Evolutionary conservation across 2,888 invertebrate species (phyloP), one percentile per base, ranked within the genome.

Genomic region (Eubasilissa splendida): DNA sequence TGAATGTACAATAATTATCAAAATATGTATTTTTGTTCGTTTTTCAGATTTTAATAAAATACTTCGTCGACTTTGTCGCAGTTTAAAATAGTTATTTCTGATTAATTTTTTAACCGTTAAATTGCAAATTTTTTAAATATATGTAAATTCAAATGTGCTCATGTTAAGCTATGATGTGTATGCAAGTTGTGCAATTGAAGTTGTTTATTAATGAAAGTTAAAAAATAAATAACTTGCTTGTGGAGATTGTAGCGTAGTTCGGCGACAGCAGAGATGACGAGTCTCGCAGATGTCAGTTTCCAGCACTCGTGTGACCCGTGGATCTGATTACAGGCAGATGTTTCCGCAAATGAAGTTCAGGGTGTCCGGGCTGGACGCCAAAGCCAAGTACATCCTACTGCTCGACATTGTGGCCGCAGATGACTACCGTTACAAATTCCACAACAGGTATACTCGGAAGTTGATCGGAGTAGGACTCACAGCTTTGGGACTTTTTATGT

Each of bases 291-390:
- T 22, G 1, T 22, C 70, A 50, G 52, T 53, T 4, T 58, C 0
- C 52, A 22, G 12, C 33, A 50, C 12, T 54, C 53, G 74, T 42
- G 42, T 76, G 42, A 76, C 76, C 31, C 4, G 63, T 60, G 11
- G 12, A 70, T 83, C 79, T 84, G 73, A 85, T 92, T 95, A 84
- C 95, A 99, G 99, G 93, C 97, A 99, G 94, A 99, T 99, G 97
- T 99, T 99, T 92, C 99, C 99, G 87, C 98, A 99, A 92, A 99
- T 97, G 96, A 99, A 99, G 93, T 98, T 99, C 91, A 96, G 98
- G 88, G 96, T 99, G 87, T 96, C 97, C 88, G 99, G 99, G 86
- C 92, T 99, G 92, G 99, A 99, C 93, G 96, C 98, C 89, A 97
- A 98, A 92, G 97, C 98, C 88, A 99, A 99, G 92, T 99, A 99